Conservation (phyloP, 2,113 vertebrate genomes). For the Paradisaea rubra region DNA sequence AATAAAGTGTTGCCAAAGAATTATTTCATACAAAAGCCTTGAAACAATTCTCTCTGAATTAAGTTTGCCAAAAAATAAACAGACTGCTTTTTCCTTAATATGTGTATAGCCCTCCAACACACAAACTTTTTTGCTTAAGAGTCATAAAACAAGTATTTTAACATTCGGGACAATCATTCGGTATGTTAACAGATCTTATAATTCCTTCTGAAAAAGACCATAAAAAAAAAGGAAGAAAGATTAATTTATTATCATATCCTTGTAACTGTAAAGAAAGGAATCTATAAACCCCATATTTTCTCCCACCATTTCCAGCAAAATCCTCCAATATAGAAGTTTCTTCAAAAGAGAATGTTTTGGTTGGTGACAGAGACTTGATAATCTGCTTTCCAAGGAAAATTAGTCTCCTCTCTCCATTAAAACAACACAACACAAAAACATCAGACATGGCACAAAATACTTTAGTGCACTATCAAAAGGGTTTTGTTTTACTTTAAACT, state of each 20-base stretch:
- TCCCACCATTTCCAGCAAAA: not conserved
- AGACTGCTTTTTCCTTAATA: not conserved
- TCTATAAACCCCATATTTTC: not conserved
- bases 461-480: not conserved
- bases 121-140: not conserved
- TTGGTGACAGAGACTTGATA: not conserved
- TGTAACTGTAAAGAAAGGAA: not conserved
- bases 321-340: not conserved
- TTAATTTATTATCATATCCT: not conserved
- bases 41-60: not conserved
- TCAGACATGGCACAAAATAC: not conserved
- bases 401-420: not conserved
- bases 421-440: not conserved
- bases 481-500: not conserved
- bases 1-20: not conserved
- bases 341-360: not conserved
- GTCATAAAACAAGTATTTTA: not conserved
- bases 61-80: not conserved
- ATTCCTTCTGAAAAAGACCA: not conserved
- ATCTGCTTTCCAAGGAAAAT: not conserved
- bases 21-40: conserved; percentile 7
- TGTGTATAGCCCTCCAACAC: not conserved
- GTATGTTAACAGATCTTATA: not conserved
- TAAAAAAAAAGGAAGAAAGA: not conserved
- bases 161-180: not conserved